A percentile compares a stretch with the other conserved stretches of the same genome.
These are phyloP conservation scores for Pelecanus crispus DNA, from an alignment of 2,113 vertebrate genomes.

Conservation along the genomic window DNA sequence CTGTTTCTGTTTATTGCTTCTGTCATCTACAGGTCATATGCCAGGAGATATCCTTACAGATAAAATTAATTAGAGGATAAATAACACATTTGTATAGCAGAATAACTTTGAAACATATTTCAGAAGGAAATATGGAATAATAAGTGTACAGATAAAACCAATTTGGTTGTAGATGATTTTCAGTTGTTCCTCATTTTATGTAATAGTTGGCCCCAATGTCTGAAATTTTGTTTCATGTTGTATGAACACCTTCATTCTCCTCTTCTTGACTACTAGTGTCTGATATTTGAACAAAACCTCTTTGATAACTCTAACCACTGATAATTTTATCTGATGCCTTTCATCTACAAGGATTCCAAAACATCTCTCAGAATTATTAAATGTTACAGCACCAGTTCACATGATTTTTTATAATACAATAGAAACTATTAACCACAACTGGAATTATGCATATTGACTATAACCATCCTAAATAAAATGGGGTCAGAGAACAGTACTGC, in stretches of 20 bases:
- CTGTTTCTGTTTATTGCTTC: not conserved
- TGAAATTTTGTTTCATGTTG: not conserved
- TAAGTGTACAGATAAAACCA: not conserved
- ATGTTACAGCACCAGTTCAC: not conserved
- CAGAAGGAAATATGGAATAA: not conserved
- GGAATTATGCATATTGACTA: not conserved
- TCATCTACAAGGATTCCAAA: not conserved
- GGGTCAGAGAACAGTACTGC: not conserved
- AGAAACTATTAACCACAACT: not conserved
- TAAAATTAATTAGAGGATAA: not conserved
- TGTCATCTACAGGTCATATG: not conserved
- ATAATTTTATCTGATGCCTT: not conserved
- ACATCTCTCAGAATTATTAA: not conserved
- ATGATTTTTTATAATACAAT: not conserved
- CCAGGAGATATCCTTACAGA: not conserved
- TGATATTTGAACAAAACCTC: not conserved
- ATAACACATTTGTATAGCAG: not conserved
- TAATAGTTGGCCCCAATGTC: not conserved
- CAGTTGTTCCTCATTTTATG: not conserved
- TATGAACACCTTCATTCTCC: fast-evolving
- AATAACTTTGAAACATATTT: not conserved
- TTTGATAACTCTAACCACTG: not conserved
- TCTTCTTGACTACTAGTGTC: not conserved
- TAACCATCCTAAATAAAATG: not conserved
- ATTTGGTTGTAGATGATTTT: not conserved